phyloP scores from a whole-genome alignment of 2,797 vertebrate species.

The Diglossa cyanea region DNA sequence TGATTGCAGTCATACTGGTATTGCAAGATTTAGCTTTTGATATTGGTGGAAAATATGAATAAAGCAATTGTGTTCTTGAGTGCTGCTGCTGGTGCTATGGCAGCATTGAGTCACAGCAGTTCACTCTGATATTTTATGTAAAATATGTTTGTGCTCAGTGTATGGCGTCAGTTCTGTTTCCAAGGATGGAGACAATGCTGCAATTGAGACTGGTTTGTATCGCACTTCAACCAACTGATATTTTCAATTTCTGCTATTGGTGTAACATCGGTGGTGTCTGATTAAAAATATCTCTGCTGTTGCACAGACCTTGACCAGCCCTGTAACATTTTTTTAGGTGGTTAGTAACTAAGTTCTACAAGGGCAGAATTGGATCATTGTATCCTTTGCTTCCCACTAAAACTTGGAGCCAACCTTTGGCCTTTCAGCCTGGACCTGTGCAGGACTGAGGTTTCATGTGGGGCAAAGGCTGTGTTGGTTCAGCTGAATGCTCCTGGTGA shows the following conservation, averaged over 20 bases:
- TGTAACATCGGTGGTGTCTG: neutral
- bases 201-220: neutral
- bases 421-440: neutral
- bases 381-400: neutral
- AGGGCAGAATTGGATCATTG: neutral
- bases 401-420: neutral
- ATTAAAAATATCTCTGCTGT: neutral
- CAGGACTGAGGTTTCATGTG: neutral
- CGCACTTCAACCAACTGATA: neutral
- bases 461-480: fast-evolving
- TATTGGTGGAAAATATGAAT: constrained; percentile 48
- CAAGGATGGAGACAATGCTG: neutral
- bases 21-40: constrained; percentile 57
- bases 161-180: neutral
- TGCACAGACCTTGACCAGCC: neutral
- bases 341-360: neutral
- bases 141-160: neutral
- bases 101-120: neutral
- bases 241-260: neutral
- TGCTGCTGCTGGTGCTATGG: neutral
- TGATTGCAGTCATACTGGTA: constrained; percentile 55
- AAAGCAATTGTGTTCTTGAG: constrained; percentile 15
- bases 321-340: neutral
- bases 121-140: neutral
- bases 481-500: neutral